These are phyloP conservation scores for Acanthisitta chloris DNA, from an alignment of 2,113 vertebrate genomes.

Conservation along the genomic window DNA sequence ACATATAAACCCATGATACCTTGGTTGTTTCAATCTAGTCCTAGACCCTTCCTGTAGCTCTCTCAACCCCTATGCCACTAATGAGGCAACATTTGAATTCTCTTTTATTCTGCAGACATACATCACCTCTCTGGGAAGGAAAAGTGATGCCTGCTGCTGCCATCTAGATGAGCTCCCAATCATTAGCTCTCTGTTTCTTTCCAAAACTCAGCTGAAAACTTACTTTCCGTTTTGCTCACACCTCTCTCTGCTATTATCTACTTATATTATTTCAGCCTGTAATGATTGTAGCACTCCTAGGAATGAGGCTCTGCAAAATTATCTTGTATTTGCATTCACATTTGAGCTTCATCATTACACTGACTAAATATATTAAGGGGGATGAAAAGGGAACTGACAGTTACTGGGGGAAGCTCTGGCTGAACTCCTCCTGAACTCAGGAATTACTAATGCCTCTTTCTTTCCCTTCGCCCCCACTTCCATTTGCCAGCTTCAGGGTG, in stretches of 20 bases:
- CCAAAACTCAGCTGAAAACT: neutral
- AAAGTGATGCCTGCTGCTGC: constrained; percentile 25
- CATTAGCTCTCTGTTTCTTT: constrained; percentile 5
- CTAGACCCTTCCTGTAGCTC: neutral
- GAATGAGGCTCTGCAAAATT: neutral
- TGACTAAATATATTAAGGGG: neutral
- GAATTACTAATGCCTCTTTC: neutral
- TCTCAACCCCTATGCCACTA: neutral
- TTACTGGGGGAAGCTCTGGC: neutral
- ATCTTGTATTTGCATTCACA: neutral
- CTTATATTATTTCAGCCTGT: neutral
- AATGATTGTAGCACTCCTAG: neutral
- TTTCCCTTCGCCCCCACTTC: neutral
- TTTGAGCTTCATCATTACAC: neutral
- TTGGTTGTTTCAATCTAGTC: neutral
- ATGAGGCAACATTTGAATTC: neutral
- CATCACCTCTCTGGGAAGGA: neutral
- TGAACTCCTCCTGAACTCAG: neutral
- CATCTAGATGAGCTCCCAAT: constrained; percentile 15
- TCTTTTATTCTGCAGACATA: neutral
- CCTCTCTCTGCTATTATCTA: neutral
- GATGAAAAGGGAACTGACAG: neutral
- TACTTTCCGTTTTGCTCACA: neutral
- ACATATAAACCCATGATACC: neutral
- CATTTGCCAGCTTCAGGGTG: neutral